A percentile compares a stretch with the other conserved stretches of the same genome.
These are phyloP conservation scores for Emydura subglobosa DNA, from an alignment of 2,113 vertebrate genomes.

Conservation along the genomic window DNA sequence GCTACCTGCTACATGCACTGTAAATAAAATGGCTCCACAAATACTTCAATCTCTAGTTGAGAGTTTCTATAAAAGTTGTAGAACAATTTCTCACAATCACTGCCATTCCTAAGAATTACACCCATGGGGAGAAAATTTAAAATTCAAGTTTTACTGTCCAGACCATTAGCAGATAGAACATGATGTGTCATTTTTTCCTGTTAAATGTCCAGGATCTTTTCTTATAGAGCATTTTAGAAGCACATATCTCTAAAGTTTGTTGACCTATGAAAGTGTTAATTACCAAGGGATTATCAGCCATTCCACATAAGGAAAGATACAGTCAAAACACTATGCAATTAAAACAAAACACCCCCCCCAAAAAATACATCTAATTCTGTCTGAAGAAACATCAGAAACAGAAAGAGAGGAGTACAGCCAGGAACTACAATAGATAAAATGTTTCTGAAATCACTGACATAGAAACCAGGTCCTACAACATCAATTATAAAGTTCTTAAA, in stretches of 20 bases:
- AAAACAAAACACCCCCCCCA: neutral
- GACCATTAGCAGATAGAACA: neutral
- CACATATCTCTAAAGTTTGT: neutral
- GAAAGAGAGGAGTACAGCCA: neutral
- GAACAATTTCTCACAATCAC: neutral
- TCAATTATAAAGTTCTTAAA: neutral
- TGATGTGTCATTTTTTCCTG: rapidly evolving
- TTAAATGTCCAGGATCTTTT: neutral
- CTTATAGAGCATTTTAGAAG: neutral
- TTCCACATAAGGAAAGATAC: neutral
- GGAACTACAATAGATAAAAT: neutral
- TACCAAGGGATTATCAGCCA: neutral
- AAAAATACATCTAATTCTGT: neutral
- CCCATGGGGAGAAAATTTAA: neutral
- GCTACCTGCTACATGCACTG: neutral
- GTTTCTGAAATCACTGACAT: neutral
- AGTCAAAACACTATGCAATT: neutral
- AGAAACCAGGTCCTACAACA: conserved; percentile 7
- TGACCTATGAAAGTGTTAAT: neutral
- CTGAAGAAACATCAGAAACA: neutral
- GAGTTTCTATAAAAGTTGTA: neutral
- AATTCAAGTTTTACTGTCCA: neutral
- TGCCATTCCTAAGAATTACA: neutral
- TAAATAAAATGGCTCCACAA: neutral
- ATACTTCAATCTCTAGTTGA: neutral